Evolutionary conservation across 2,888 invertebrate species (phyloP), one percentile per base, ranked within the genome.

Genomic region (Lasiommata megera): DNA sequence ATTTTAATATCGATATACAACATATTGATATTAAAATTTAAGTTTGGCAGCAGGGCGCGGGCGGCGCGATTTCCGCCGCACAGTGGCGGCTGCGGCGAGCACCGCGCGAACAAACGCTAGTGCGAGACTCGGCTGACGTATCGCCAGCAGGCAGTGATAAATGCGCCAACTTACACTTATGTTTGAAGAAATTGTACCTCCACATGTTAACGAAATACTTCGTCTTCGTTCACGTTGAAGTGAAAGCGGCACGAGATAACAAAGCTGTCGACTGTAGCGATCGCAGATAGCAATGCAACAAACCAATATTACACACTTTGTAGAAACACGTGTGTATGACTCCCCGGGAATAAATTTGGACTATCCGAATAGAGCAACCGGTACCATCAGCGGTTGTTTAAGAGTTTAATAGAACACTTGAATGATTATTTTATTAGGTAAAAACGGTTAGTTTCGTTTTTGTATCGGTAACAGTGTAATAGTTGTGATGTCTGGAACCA

Each of bases 81-180:
- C 56, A 52, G 44, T 46, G 44, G 56, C 12, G 41, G 40, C 6
- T 41, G 40, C 40, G 18, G 17, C 40, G 40, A 41, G 11, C 18
- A n/a, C 11, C 17, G 18, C 40, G 40, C 11, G 50, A 36, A 46
- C 34, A 41, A 51, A 40, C 46, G 38, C 37, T 43, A 50, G 12
- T 46, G 34, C 28, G 43, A 37, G 37, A 31, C 44, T 41, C 36
- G 41, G 3, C 40, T 60, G 54, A 61, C 58, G 47, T 47, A 54
- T 61, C 51, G 52, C 56, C 53, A 50, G 36, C 31, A 61, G 67
- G 64, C 65, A 64, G 62, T 60, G 67, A 65, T 57, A 55, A 64
- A 67, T 67, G 67, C 56, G 41, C 47, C 44, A 59, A 65, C 60
- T 65, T 56, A 58, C 65, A 64, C 61, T 58, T 62, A 57, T 58